Percentiles rank a stretch among this genome's conserved stretches.
phyloP scores from a whole-genome alignment of 2,888 invertebrate genomes.

The Cephalotes varians region DNA sequence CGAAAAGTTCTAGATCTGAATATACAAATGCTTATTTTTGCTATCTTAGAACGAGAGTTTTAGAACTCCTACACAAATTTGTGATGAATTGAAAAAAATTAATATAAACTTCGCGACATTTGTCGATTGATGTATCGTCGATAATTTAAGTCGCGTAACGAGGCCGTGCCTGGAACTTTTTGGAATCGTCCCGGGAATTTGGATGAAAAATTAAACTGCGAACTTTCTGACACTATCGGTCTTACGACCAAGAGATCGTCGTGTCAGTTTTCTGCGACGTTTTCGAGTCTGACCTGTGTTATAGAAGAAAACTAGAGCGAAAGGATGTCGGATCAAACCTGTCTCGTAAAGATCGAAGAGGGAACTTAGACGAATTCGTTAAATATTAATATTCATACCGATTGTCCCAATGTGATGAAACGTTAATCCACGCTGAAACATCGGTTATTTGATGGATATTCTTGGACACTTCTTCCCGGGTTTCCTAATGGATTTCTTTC shows the following conservation, averaged over 20 bases:
- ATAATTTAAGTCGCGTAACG: constrained; percentile 29
- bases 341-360: constrained; percentile 59
- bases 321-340: constrained; percentile 34
- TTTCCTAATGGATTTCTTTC: constrained; percentile 14
- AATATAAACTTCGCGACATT: constrained; percentile 35
- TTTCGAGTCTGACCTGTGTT: constrained; percentile 22
- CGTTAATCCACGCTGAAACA: constrained; percentile 8
- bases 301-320: constrained; percentile 38
- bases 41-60: constrained; percentile 38
- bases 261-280: constrained; percentile 17
- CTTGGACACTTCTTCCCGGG: constrained; percentile 1
- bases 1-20: constrained; percentile 26
- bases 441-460: constrained; percentile 27
- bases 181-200: constrained; percentile 33
- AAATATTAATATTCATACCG: constrained; percentile 51
- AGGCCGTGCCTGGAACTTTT: constrained; percentile 27
- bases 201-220: constrained; percentile 12
- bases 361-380: constrained; percentile 66
- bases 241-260: constrained; percentile 28
- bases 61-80: constrained; percentile 29
- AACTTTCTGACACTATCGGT: constrained; percentile 55
- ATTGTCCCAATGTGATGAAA: constrained; percentile 21
- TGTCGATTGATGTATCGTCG: constrained; percentile 25
- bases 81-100: constrained; percentile 35
- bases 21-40: constrained; percentile 46